These are phyloP conservation scores for Cyprinodon variegatus DNA, from an alignment of 2,113 vertebrate genomes.

Conservation along the genomic window DNA sequence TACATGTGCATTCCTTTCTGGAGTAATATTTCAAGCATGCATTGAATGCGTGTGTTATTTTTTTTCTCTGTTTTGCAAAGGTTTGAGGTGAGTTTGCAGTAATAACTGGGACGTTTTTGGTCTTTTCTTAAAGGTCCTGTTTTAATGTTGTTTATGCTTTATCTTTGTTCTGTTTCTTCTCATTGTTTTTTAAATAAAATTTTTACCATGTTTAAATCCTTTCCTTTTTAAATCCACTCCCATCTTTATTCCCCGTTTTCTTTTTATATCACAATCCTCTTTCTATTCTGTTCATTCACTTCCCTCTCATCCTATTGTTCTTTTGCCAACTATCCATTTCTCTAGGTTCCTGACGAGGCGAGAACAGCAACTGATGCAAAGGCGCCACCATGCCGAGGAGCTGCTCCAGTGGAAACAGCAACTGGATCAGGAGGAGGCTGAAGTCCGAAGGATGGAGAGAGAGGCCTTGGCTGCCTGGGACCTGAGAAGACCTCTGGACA, in stretches of 20 bases:
- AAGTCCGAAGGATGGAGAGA: slow-evolving; percentile 90
- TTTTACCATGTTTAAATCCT: neutral
- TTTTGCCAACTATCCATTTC: slow-evolving; percentile 34
- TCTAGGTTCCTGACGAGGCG: slow-evolving; percentile 93
- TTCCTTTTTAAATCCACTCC: neutral
- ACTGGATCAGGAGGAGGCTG: slow-evolving; percentile 91
- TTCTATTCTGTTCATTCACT: neutral
- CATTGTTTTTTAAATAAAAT: neutral
- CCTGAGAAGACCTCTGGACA: slow-evolving; percentile 65
- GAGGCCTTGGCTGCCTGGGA: slow-evolving; percentile 92
- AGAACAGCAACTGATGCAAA: slow-evolving; percentile 94
- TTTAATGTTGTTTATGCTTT: slow-evolving; percentile 26
- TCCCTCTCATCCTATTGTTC: slow-evolving; percentile 6
- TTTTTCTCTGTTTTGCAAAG: slow-evolving; percentile 11
- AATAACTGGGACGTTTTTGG: slow-evolving; percentile 44
- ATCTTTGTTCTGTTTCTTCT: slow-evolving; percentile 31
- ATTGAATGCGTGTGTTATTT: slow-evolving; percentile 19
- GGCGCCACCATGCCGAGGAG: slow-evolving; percentile 91
- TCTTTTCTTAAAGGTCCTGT: slow-evolving; percentile 25
- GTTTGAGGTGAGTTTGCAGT: slow-evolving; percentile 57
- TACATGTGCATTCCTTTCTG: slow-evolving; percentile 32
- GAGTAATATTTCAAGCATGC: slow-evolving; percentile 57
- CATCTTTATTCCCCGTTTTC: neutral
- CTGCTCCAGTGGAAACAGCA: slow-evolving; percentile 91
- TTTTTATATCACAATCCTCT: neutral